These are phyloP conservation scores for Epinephelus coioides DNA, from an alignment of 2,797 vertebrate species.

Conservation along the genomic window DNA sequence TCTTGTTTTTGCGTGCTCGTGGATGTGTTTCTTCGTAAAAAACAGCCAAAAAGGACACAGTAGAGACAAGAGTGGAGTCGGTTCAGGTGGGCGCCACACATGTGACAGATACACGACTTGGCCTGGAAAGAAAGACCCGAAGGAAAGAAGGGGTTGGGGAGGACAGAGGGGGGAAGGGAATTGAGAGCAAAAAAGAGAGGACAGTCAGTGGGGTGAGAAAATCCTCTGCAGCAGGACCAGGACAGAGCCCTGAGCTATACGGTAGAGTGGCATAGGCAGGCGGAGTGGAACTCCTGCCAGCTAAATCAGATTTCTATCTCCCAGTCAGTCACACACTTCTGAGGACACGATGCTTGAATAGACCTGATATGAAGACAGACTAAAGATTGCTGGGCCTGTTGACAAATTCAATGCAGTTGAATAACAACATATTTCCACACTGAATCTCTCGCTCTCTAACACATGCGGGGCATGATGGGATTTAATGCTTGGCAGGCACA, in stretches of 20 bases:
- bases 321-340: constrained; percentile 56
- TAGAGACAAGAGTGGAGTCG: constrained; percentile 97
- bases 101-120: constrained; percentile 97
- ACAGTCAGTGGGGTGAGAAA: constrained; percentile 47
- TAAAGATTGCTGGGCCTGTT: constrained; percentile 54
- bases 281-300: constrained; percentile 42
- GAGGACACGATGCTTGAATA: constrained; percentile 43
- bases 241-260: constrained; percentile 29
- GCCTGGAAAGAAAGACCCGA: constrained; percentile 82
- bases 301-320: constrained; percentile 59
- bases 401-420: constrained; percentile 61
- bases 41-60: constrained; percentile 98
- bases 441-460: constrained; percentile 49
- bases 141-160: constrained; percentile 21
- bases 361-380: constrained; percentile 45
- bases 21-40: constrained; percentile 98
- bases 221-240: constrained; percentile 28
- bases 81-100: constrained; percentile 96
- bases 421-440: constrained; percentile 61
- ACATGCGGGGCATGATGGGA: constrained; percentile 65
- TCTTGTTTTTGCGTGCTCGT: constrained; percentile 97
- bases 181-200: constrained; percentile 20
- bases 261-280: constrained; percentile 22
- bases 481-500: constrained; percentile 67
- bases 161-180: background rate